Base-by-base conservation (phyloP, 1,140 invertebrate genomes). In the Lasaia peninsularis region DNA sequence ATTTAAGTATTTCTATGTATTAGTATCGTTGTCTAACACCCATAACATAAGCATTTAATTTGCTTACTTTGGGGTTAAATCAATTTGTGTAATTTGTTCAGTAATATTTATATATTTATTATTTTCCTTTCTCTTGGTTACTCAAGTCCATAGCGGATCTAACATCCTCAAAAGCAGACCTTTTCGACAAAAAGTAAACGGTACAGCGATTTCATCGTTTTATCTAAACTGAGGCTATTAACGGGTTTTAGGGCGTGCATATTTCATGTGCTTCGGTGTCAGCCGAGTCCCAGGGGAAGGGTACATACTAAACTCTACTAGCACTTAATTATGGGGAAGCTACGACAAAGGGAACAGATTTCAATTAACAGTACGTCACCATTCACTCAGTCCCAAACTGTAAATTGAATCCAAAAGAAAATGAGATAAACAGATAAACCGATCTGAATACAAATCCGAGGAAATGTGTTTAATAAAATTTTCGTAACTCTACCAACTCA, bases 291-390 rank as follows among this genome's bases (percentile, higher is more conserved):
- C 78, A 7, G 18, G 78, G 77, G 80, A 83, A 71, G 67, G 75
- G 76, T 76, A 74, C 69, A 66, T 62, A 75, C 72, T 72, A 75
- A 81, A 80, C 77, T 73, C 68, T 73, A 77, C 72, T 70, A 77
- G 66, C 75, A 76, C 77, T 84, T 84, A 81, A 84, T 84, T 81
- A 84, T 68, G 71, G 78, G 71, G 73, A 80, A 77, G 69, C 63
- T 60, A 61, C 58, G 56, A 67, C 69, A 60, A 69, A 71, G 71
- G 67, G 73, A 78, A 76, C 76, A 75, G 65, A 75, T 81, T 81
- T 78, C 77, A 80, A 81, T 84, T 78, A 84, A 78, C 66, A 68
- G 71, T 68, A 69, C 60, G 65, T 62, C 55, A 63, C 67, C 72
- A 77, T 71, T 73, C 74, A 54, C 57, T 52, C 57, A 55, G 51